These are phyloP conservation scores for Coptotermes formosanus DNA, from an alignment of 1,140 invertebrate genomes.

Conservation along the genomic window DNA sequence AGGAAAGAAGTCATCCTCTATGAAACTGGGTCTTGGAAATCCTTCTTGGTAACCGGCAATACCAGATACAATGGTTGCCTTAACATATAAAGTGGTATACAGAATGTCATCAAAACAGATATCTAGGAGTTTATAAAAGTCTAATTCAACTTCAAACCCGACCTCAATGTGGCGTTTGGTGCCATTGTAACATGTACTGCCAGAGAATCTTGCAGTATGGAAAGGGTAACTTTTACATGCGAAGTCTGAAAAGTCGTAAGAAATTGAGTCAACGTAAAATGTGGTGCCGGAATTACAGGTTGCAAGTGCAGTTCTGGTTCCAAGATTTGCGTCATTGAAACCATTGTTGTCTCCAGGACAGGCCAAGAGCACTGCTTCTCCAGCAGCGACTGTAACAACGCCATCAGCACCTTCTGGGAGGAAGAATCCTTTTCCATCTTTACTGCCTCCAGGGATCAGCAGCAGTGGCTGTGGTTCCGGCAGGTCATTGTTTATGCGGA, in stretches of 20 bases:
- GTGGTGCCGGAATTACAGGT: slow-evolving; percentile 24
- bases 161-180: slow-evolving; percentile 37
- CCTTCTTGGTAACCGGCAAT: slow-evolving; percentile 32
- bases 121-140: slow-evolving; percentile 36
- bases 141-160: slow-evolving; percentile 28
- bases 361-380: slow-evolving; percentile 14
- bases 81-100: slow-evolving; percentile 34
- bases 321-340: neutral
- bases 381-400: neutral
- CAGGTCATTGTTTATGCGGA: slow-evolving; percentile 20
- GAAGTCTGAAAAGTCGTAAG: slow-evolving; percentile 31
- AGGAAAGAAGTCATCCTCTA: slow-evolving; percentile 39
- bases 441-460: slow-evolving; percentile 20
- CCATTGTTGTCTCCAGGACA: slow-evolving; percentile 25
- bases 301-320: neutral
- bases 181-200: slow-evolving; percentile 34
- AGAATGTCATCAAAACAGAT: slow-evolving; percentile 37
- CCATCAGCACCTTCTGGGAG: neutral
- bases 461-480: slow-evolving; percentile 29
- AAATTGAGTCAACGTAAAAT: neutral
- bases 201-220: slow-evolving; percentile 31
- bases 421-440: slow-evolving; percentile 15
- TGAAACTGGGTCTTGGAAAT: slow-evolving; percentile 38
- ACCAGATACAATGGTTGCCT: slow-evolving; percentile 31
- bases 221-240: slow-evolving; percentile 27